A percentile compares a stretch with the other conserved stretches of the same genome.
Evolutionary conservation across 2,113 vertebrate genomes (phyloP).

Genomic region (Heptranchias perlo): DNA sequence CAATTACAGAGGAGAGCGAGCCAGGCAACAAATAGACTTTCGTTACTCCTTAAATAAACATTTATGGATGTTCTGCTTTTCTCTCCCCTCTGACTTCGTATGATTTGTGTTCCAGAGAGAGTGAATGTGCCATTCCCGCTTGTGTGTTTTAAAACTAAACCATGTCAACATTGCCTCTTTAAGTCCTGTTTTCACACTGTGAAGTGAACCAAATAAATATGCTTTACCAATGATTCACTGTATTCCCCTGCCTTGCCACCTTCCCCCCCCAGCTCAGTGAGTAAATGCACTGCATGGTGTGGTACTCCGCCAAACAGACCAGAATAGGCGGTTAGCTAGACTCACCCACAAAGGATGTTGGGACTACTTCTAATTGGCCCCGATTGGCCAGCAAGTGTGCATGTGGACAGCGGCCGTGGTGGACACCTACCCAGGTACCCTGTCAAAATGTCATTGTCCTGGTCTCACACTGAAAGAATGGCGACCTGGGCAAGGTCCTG

Average conservation of each 20-base stretch:
- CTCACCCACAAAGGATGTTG: not conserved
- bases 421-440: not conserved
- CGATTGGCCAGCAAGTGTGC: not conserved
- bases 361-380: not conserved
- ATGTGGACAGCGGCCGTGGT: not conserved
- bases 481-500: not conserved
- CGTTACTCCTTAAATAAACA: too few relatives aligned
- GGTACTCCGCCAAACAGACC: not conserved
- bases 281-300: not conserved
- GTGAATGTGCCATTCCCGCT: too few relatives aligned
- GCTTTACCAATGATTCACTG: not conserved
- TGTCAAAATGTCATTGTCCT: not conserved
- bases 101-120: too few relatives aligned
- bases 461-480: too few relatives aligned
- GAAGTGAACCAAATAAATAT: not conserved
- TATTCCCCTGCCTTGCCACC: not conserved
- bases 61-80: too few relatives aligned
- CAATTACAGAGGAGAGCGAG: not conserved
- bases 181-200: not conserved
- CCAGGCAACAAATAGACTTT: not conserved
- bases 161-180: too few relatives aligned
- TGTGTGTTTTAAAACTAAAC: too few relatives aligned
- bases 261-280: not conserved
- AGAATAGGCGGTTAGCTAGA: not conserved
- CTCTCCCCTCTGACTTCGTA: too few relatives aligned